Conservation (phyloP, 1,140 invertebrate genomes). For the Riptortus pedestris region DNA sequence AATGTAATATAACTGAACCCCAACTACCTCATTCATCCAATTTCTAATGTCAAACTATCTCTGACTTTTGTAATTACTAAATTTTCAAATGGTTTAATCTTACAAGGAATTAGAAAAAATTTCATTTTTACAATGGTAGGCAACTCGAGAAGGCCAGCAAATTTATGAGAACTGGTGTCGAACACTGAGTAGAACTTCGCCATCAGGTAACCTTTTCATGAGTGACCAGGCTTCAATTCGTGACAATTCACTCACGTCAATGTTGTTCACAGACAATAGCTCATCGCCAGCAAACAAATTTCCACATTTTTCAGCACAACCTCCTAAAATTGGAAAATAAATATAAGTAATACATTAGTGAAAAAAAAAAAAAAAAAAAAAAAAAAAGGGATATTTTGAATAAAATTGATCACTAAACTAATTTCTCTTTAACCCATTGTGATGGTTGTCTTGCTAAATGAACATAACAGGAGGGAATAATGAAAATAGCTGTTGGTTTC, state of each 20-base stretch:
- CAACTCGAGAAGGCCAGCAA: not conserved
- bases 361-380: not conserved
- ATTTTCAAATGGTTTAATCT: not conserved
- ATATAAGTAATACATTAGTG: not conserved
- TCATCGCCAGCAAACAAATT: conserved; percentile 75
- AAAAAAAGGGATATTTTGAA: not conserved
- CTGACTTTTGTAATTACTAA: not conserved
- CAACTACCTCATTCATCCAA: no score
- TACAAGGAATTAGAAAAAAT: not conserved
- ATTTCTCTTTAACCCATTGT: no score
- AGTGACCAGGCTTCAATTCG: conserved; percentile 88
- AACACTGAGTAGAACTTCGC: conserved; percentile 52
- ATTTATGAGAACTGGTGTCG: conserved; percentile 35
- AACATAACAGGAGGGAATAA: no score
- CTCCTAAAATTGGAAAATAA: conserved; percentile 48
- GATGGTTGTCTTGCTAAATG: no score
- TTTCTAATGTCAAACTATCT: not conserved
- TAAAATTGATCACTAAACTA: not conserved
- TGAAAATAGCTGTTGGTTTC: no score
- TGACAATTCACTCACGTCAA: conserved; percentile 68
- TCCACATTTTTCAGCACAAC: conserved; percentile 79
- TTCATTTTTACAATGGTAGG: no score
- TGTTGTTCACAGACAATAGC: conserved; percentile 69
- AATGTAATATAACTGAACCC: no score
- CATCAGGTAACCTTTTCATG: conserved; percentile 76